Conservation (phyloP, 1,140 invertebrate genomes). For the Lucilia cuprina region DNA sequence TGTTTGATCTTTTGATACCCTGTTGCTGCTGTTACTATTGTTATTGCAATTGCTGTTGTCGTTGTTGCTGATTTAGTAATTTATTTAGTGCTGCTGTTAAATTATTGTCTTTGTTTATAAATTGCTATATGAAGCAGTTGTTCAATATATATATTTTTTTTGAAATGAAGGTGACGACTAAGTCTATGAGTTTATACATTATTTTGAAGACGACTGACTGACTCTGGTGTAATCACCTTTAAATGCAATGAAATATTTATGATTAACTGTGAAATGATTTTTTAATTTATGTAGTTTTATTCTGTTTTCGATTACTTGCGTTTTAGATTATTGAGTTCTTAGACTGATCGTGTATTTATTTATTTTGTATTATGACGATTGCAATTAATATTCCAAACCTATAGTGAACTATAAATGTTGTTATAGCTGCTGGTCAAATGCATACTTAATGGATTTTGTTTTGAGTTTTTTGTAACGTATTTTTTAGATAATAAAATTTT, state of each 20-base stretch:
- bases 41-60: not conserved
- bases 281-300: not conserved
- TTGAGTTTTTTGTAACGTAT: too few relatives aligned
- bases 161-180: slow-evolving; percentile 9
- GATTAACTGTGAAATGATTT: slow-evolving; percentile 28
- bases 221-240: not conserved
- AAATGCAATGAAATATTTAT: slow-evolving; percentile 30
- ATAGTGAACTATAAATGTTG: slow-evolving; percentile 7
- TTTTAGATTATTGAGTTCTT: slow-evolving; percentile 7
- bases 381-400: not conserved
- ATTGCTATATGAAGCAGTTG: not conserved
- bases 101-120: not conserved
- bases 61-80: not conserved
- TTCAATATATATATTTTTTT: not conserved
- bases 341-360: not conserved
- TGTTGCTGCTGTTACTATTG: not conserved
- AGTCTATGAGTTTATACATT: not conserved
- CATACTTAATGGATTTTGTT: not conserved
- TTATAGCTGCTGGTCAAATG: not conserved
- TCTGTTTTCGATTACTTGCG: not conserved
- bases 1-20: slow-evolving; percentile 1
- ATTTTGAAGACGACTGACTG: not conserved
- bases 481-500: too few relatives aligned
- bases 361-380: not conserved
- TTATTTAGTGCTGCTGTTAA: not conserved